Percentiles rank a stretch among this genome's conserved stretches.
Conservation (phyloP, 2,113 vertebrate genomes). For the Naja naja region DNA sequence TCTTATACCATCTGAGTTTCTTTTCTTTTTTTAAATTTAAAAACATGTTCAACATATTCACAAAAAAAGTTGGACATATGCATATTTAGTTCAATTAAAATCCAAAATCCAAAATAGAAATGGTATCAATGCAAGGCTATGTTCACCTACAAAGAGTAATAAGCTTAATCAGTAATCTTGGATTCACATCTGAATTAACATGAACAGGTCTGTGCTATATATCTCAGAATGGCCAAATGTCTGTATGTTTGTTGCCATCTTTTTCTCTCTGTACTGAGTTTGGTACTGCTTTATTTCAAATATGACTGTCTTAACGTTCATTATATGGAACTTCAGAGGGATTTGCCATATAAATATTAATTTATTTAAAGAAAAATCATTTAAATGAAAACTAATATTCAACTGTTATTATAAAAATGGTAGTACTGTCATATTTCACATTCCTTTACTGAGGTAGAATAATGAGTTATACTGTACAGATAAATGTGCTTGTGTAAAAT, state of each 20-base stretch:
- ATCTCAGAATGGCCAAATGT: fast-evolving
- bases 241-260: neutral
- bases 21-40: conserved; percentile 6
- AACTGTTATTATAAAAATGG: neutral
- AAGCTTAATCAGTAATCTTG: neutral
- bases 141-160: neutral
- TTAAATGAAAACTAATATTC: neutral
- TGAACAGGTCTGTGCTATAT: neutral
- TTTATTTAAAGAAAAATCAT: neutral
- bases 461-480: neutral
- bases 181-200: neutral
- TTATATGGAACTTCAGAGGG: neutral
- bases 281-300: neutral
- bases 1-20: conserved; percentile 25
- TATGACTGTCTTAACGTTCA: too few relatives aligned
- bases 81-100: conserved; percentile 17
- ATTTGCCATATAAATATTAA: neutral
- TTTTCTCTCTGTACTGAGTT: neutral
- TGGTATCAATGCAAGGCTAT: neutral
- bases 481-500: neutral
- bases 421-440: too few relatives aligned
- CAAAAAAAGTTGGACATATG: neutral
- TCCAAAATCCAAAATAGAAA: neutral
- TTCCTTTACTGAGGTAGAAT: neutral
- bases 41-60: neutral